Percentiles rank a stretch among this genome's conserved stretches.
Evolutionary conservation across 2,888 invertebrate species (phyloP).

Genomic region (Apodemia duryi): DNA sequence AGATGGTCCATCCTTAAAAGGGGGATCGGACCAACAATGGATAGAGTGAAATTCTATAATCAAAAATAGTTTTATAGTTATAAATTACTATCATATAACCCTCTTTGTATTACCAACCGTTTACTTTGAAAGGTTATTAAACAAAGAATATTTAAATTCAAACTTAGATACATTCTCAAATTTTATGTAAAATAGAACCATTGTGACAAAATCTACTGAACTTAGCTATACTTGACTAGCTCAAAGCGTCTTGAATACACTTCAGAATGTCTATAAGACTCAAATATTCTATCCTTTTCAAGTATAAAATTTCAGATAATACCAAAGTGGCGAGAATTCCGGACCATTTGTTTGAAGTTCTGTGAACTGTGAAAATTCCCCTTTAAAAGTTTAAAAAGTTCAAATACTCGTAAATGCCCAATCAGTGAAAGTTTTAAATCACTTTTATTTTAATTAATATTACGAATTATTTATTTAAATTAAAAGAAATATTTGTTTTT

Average conservation of each 20-base stretch:
- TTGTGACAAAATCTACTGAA: constrained; percentile 5
- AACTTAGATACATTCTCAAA: neutral
- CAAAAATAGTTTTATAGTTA: no score
- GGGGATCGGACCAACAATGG: no score
- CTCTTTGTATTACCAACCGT: no score
- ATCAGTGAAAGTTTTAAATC: neutral
- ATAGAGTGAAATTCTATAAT: no score
- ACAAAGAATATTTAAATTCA: neutral
- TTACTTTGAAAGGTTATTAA: neutral
- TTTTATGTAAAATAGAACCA: constrained; percentile 6
- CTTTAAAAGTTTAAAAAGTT: constrained; percentile 13
- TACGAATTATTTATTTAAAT: neutral
- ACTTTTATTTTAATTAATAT: constrained; percentile 2
- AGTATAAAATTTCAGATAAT: constrained; percentile 12
- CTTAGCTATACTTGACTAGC: constrained; percentile 5
- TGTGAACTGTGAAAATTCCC: constrained; percentile 13
- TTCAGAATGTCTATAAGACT: neutral
- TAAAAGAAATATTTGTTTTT: neutral
- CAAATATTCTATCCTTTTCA: constrained; percentile 6
- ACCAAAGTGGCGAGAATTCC: constrained; percentile 4
- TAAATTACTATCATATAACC: no score
- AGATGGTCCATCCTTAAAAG: no score
- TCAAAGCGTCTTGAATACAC: neutral
- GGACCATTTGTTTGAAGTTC: constrained; percentile 11
- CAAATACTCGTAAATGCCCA: neutral